These are phyloP conservation scores for Cercopithecus diana DNA, from an alignment of 2,797 vertebrate genomes.

Conservation along the genomic window DNA sequence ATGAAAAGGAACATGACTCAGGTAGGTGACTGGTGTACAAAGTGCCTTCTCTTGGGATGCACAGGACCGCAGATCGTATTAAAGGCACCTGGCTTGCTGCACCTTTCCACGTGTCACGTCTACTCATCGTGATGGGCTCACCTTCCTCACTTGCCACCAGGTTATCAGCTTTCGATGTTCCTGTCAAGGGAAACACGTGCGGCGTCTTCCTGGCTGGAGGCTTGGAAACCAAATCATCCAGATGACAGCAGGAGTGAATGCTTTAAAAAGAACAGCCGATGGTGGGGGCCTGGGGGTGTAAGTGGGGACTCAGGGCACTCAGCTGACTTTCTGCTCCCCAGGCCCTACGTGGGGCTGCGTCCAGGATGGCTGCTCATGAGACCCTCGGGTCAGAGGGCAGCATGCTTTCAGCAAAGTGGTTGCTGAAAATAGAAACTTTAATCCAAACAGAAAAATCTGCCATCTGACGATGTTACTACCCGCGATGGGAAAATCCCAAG, in stretches of 20 bases:
- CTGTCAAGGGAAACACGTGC: not conserved
- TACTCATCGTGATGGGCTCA: not conserved
- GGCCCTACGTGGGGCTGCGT: rapidly evolving
- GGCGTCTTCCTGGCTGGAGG: not conserved
- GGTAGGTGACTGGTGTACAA: rapidly evolving
- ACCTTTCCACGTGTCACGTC: not conserved
- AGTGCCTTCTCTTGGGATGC: not conserved
- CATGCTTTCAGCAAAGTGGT: not conserved
- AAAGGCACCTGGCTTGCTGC: not conserved
- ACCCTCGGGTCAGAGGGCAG: not conserved
- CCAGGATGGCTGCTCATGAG: not conserved
- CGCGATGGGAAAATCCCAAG: not conserved
- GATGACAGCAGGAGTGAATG: too few species aligned
- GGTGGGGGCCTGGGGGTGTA: not conserved
- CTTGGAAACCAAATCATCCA: not conserved
- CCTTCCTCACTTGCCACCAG: not conserved
- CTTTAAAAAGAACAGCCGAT: not conserved
- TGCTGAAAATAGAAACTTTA: conserved; percentile 1
- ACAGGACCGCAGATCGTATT: not conserved
- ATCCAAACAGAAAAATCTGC: not conserved
- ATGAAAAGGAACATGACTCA: not conserved
- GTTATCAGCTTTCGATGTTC: not conserved
- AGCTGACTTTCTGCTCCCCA: not conserved
- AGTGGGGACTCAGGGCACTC: not conserved
- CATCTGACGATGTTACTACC: not conserved